Evolutionary conservation across 2,888 invertebrate genomes (phyloP), one percentile per base, ranked within the genome.

Genomic region (Stictocephala bisonia): DNA sequence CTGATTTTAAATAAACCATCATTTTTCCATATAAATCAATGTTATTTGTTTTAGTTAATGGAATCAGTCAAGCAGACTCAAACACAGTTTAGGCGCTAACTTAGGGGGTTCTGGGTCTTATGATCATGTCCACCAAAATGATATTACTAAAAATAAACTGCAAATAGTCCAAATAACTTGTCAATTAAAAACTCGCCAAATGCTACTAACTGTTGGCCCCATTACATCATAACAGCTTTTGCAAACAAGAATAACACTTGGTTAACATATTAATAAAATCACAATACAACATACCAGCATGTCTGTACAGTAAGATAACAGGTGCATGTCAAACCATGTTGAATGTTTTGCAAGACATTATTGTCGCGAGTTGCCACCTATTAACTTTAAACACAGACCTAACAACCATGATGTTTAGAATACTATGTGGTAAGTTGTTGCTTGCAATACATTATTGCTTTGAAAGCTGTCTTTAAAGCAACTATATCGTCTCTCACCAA

Each of bases 401-500:
- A 58, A 71, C 56, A 44, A 71, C 58, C 70, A 58, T 70, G 18
- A 68, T 24, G 44, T 58, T 71, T 71, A 71, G 70, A 58, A 71
- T 71, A 71, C 70, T 71, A 71, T 58, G 15, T 58, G 70, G 56
- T 71, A 71, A 51, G 64, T 56, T 69, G 56, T 70, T 58, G 70
- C 58, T 71, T 41, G 70, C 58, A 58, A 67, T 66, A 66, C 15
- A 40, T 71, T 71, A 71, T 71, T 71, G 70, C 70, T 71, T 44
- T 24, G 56, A 44, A 68, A 71, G 70, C 70, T 71, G 70, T 71
- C 70, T 71, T 71, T 71, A 58, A 71, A 53, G 70, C 35, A 41
- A 56, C 40, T 31, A 31, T 15, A 50, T 26, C 24, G 27, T 24
- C 27, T 29, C 58, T 41, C 70, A 27, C 1, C n/a, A 15, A 53